Evolutionary conservation across 2,113 vertebrate species (phyloP), one percentile per base, ranked within the genome.

Genomic region (Catagonus wagneri): DNA sequence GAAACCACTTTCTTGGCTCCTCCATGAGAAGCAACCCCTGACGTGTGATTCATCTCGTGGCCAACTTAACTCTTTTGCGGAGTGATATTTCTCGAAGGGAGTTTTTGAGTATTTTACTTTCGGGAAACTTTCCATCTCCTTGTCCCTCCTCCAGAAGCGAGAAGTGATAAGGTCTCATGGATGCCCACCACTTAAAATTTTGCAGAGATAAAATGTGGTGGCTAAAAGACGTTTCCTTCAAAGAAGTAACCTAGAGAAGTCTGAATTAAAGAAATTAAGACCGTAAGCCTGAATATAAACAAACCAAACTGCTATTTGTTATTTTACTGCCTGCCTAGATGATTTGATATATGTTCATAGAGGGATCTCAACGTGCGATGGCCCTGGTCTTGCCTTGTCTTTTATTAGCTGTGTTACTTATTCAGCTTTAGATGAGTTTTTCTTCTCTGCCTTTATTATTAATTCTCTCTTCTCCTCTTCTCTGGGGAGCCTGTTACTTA

Each of bases 301-400:
- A 94, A 92, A 54, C 75, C 25, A 27, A 54, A 68, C 27, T 19
- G 25, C 15, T 36, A 0, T 44, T 6, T 16, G 10, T 3, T 63
- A 29, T 34, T 85, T 63, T 13, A 27, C 20, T 39, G 10, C 22
- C 44, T 54, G 23, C 50, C 11, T 34, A 15, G 9, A 17, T 17
- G 25, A 52, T 44, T 52, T 12, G 6, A 22, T 16, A 19, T 3
- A 34, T 13, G n/a, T 74, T 52, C 7, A 6, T 23, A 22, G 65
- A 39, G 54, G 4, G 2, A 7, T 10, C 10, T 23, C 20, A 20
- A 0, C 10, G 6, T 7, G 6, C 0, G 10, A 13, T 1, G 25
- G 14, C 17, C 34, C 25, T 13, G 11, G 4, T 6, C 34, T 14
- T 6, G 52, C 14, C 32, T 27, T 3, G 2, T 34, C 34, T 86